Base-by-base conservation (phyloP, 2,888 invertebrate genomes). In the Caenorhabditis zanzibari region DNA sequence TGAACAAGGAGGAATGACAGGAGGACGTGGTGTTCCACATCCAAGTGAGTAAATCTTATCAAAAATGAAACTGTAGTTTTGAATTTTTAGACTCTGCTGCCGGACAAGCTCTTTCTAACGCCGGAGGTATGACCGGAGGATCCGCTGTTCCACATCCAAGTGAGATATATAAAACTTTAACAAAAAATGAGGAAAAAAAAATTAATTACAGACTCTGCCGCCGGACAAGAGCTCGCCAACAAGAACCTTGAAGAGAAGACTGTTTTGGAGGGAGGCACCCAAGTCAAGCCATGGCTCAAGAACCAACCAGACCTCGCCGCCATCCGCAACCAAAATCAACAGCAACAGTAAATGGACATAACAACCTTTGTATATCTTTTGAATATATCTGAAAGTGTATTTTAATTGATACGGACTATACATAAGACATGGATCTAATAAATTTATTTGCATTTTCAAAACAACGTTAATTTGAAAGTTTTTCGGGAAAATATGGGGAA, bases 271-370 rank as follows among this genome's bases (percentile, higher is more conserved):
- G 85, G 85, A 49, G 85, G 85, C 26, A 82, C 85, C 41, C 85
- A 85, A 49, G 85, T 85, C 59, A 85, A 85, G 79, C 85, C 85
- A 74, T 85, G 85, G 85, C 79, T 85, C 59, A 85, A 81, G 79
- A 79, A 85, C 47, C 85, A 85, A 56, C 85, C 85, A 58, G 68
- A 85, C 58, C 47, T 84, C 41, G 72, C 84, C 24, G 56, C 68
- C 19, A 71, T 71, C 47, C 79, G 79, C 32, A 28, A 71, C n/a
- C 38, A 54, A 22, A 56, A 75, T 41, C 68, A 74, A 6, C 58
- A 59, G 12, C 61, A 81, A 26, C 52, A 81, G 26, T 68, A 63
- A 71, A 54, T 44, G 7, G 7, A 3, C 16, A 24, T 19, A 2
- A 28, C 24, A 14, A 22, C 38, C 12, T 14, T 16, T 63, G 63